Evolutionary conservation across 1,140 invertebrate species (phyloP).

Genomic region (Drosophila takahashii): DNA sequence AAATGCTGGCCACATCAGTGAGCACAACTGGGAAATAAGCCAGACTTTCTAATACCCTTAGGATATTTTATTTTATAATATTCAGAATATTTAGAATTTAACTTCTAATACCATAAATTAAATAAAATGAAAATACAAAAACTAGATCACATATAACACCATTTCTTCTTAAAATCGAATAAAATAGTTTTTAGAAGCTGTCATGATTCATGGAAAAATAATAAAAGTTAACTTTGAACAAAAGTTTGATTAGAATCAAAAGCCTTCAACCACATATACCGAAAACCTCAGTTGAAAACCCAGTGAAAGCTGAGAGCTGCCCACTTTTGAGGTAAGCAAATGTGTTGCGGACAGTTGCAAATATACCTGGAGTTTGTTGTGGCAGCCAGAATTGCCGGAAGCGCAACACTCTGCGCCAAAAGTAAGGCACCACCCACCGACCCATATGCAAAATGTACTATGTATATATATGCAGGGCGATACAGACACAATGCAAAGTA

Average conservation of each 20-base stretch:
- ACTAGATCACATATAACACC: no score
- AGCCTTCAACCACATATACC: not conserved
- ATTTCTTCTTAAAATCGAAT: no score
- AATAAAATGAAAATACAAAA: no score
- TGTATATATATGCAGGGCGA: constrained; percentile 5
- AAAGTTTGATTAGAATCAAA: no score
- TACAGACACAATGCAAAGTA: constrained; percentile 70
- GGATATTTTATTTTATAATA: no score
- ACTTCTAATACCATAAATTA: no score
- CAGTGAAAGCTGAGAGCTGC: not conserved
- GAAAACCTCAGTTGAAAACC: not conserved
- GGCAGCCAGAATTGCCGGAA: constrained; percentile 50
- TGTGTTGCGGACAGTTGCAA: constrained; percentile 50
- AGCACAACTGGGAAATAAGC: no score
- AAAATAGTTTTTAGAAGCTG: no score
- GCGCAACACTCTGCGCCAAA: constrained; percentile 57
- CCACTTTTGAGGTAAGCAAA: constrained; percentile 35
- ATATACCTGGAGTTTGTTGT: constrained; percentile 27
- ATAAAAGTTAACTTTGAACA: no score
- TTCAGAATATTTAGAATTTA: no score
- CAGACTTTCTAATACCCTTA: not conserved
- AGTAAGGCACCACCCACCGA: constrained; percentile 37
- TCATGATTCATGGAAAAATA: no score
- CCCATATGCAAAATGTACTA: not conserved
- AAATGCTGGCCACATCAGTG: not conserved